Evolutionary conservation across 2,888 invertebrate species (phyloP), one percentile per base, ranked within the genome.

Genomic region (Amblyjoppa fuscipennis): DNA sequence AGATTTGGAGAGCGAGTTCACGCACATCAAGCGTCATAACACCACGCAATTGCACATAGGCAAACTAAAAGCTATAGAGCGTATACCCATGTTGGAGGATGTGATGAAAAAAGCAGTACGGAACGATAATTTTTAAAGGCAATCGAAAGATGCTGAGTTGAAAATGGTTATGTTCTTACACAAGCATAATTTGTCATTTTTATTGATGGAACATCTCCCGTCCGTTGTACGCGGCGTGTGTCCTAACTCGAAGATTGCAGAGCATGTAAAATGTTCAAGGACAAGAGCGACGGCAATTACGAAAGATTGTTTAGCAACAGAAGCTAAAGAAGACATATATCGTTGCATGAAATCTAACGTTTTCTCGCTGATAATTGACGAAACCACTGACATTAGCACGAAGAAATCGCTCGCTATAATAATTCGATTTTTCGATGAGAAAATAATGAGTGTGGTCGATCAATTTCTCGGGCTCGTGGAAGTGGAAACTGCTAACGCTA

Each of bases 341-440:
- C 20, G 20, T 20, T 20, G 20, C 20, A 20, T 20, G 20, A 20
- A 20, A 20, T 20, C 20, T 20, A 68, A 49, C 31, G 9, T 61
- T 11, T 90, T 84, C 85, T 89, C 87, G 9, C 31, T 89, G 3
- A 90, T 90, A 25, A 79, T 90, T 31, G 90, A 90, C 76, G 90
- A 90, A 78, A 86, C 88, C 1, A 91, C 90, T 0, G 89, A 90
- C 81, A 69, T 89, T 3, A 28, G 77, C 1, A 87, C 81, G 5
- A n/a, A 87, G 68, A 88, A 83, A 34, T 56, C 34, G 5, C 68
- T 83, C 41, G 83, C 38, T 20, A 56, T 83, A 38, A 53, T 83
- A n/a, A 68, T 69, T 20, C 31, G 78, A n/a, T 83, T 78, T 38
- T 66, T 71, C 25, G 73, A 64, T 20, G 20, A 20, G 20, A 20